Evolutionary conservation across 2,797 vertebrate species (phyloP).

Genomic region (Anabacerthia variegaticeps): DNA sequence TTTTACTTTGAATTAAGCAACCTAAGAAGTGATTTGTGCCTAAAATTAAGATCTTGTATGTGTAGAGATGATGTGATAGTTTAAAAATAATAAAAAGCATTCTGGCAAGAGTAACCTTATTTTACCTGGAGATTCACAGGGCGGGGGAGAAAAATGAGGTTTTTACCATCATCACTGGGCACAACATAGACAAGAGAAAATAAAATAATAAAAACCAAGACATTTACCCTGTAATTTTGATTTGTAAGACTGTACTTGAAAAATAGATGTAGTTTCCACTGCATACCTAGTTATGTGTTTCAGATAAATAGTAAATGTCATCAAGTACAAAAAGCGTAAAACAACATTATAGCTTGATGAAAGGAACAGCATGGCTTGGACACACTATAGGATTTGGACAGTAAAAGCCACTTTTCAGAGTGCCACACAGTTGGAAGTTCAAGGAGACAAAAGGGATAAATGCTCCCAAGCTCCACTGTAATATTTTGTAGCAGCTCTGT

Average conservation of each 20-base stretch:
- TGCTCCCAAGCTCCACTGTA: background rate
- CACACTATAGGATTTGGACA: background rate
- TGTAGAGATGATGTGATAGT: background rate
- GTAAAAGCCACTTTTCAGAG: background rate
- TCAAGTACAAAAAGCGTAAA: background rate
- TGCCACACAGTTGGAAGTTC: background rate
- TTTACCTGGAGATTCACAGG: background rate
- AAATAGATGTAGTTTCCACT: background rate
- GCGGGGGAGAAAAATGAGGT: fast-evolving
- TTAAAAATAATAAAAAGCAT: background rate
- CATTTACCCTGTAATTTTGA: background rate
- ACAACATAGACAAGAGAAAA: background rate
- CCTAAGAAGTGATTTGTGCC: background rate
- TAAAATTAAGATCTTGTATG: background rate
- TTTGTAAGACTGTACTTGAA: background rate
- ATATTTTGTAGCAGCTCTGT: background rate
- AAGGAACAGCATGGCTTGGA: background rate
- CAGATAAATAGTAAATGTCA: background rate
- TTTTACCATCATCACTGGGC: background rate
- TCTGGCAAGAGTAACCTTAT: background rate
- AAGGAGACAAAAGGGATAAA: constrained; percentile 2
- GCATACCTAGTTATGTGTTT: background rate
- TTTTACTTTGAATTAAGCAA: background rate
- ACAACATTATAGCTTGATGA: background rate
- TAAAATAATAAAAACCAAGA: background rate